Conservation (phyloP, 2,797 vertebrate species). For the Cebuella pygmaea region DNA sequence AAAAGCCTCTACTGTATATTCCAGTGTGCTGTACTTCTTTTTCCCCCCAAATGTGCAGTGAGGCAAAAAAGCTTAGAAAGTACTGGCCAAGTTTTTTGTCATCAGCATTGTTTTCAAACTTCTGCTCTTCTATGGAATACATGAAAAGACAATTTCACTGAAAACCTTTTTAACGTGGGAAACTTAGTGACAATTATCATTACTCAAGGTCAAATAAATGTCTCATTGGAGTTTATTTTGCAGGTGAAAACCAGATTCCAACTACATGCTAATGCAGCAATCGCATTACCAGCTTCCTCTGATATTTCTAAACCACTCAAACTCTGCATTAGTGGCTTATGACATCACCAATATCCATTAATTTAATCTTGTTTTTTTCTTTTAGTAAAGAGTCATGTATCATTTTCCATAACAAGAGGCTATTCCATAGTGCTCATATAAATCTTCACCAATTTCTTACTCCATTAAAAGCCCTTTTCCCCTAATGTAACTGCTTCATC, state of each 20-base stretch:
- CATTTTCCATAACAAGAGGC: conserved; percentile 48
- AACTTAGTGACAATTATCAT: background rate
- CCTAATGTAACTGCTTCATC: conserved; percentile 50
- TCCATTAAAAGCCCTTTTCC: conserved; percentile 52
- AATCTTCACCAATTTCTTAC: conserved; percentile 63
- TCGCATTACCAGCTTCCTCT: background rate
- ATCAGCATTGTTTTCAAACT: background rate
- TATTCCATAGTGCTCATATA: conserved; percentile 39
- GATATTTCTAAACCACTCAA: conserved; percentile 65
- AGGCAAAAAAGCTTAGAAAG: background rate
- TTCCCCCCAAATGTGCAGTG: background rate
- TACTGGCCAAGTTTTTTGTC: background rate
- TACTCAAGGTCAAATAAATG: conserved; percentile 47
- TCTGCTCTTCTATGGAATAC: background rate
- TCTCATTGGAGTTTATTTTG: conserved; percentile 6
- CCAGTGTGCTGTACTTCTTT: background rate
- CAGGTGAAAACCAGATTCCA: conserved; percentile 17
- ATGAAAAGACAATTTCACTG: background rate
- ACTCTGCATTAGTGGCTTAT: conserved; percentile 54
- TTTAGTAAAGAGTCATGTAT: conserved; percentile 18
- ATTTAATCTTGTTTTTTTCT: conserved; percentile 42
- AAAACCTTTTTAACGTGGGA: background rate
- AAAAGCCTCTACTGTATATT: background rate
- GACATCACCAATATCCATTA: conserved; percentile 42
- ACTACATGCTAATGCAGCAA: background rate